Percentiles rank a stretch among this genome's conserved stretches.
Evolutionary conservation across 2,888 invertebrate species (phyloP).

Genomic region (Philereme transversata): DNA sequence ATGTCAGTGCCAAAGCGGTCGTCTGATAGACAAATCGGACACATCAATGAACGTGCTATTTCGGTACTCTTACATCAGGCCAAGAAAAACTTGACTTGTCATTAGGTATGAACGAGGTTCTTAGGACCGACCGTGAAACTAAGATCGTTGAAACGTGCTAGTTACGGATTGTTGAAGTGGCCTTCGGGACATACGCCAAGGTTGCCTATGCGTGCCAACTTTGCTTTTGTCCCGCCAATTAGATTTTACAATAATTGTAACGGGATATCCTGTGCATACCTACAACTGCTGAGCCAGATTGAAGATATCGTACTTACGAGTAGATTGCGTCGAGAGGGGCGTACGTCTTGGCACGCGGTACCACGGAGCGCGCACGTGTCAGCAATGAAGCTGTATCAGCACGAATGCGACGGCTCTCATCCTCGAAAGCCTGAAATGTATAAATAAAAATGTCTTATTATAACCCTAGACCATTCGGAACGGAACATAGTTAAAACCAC

Average conservation of each 20-base stretch:
- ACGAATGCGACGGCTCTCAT: constrained; percentile 92
- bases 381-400: constrained; percentile 90
- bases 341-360: constrained; percentile 87
- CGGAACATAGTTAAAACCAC: too few relatives aligned
- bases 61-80: constrained; percentile 62
- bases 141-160: constrained; percentile 26
- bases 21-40: constrained; percentile 51
- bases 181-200: constrained; percentile 14
- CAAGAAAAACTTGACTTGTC: constrained; percentile 70
- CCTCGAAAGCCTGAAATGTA: constrained; percentile 89
- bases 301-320: constrained; percentile 73
- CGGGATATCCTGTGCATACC: constrained; percentile 17
- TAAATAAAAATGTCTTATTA: constrained; percentile 1
- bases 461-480: not conserved
- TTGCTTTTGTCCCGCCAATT: constrained; percentile 6
- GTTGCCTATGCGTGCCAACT: constrained; percentile 22
- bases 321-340: constrained; percentile 81
- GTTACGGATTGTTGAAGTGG: constrained; percentile 15
- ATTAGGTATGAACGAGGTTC: constrained; percentile 47
- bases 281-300: constrained; percentile 8
- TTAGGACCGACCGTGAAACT: constrained; percentile 39
- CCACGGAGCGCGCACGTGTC: constrained; percentile 89
- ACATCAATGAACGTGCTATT: constrained; percentile 74
- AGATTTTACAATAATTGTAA: constrained; percentile 18
- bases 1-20: constrained; percentile 77